phyloP scores from a whole-genome alignment of 2,888 invertebrate genomes.

The Pristionchus mayeri region DNA sequence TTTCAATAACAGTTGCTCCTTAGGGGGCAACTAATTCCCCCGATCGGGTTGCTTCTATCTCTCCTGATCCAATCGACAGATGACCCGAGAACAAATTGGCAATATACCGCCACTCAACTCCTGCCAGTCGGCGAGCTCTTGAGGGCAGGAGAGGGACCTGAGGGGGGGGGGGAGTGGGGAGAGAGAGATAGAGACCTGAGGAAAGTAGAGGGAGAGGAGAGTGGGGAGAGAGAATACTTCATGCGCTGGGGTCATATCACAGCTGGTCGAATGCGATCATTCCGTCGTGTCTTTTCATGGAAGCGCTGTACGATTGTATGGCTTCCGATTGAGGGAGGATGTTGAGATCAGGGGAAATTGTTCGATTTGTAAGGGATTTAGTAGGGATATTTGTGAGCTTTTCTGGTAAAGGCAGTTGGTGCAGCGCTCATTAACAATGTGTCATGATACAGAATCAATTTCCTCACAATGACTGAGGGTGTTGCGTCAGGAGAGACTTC shows the following conservation, averaged over 20 bases:
- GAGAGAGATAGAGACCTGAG: not conserved
- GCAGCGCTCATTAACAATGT: not conserved
- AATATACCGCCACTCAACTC: constrained; percentile 3
- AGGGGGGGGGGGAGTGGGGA: not conserved
- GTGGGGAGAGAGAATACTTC: not conserved
- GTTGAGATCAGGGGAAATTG: not conserved
- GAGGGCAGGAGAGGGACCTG: not conserved
- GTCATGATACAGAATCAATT: not conserved
- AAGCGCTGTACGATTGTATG: constrained; percentile 37
- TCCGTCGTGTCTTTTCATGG: not conserved
- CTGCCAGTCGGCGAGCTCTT: constrained; percentile 35
- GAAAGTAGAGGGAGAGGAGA: too few species aligned
- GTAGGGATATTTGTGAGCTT: not conserved
- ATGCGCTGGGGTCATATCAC: constrained; percentile 45
- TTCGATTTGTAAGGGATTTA: not conserved
- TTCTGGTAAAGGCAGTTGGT: too few species aligned
- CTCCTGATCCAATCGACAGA: constrained; percentile 16
- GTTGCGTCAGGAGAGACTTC: not conserved
- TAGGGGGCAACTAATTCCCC: not conserved
- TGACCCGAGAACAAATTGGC: constrained; percentile 15
- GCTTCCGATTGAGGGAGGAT: not conserved
- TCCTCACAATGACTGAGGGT: not conserved
- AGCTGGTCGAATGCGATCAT: constrained; percentile 19
- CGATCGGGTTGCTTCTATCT: constrained; percentile 13
- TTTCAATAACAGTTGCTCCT: constrained; percentile 33